Base-by-base conservation (phyloP, 2,888 invertebrate species). In the Drosophila dives region DNA sequence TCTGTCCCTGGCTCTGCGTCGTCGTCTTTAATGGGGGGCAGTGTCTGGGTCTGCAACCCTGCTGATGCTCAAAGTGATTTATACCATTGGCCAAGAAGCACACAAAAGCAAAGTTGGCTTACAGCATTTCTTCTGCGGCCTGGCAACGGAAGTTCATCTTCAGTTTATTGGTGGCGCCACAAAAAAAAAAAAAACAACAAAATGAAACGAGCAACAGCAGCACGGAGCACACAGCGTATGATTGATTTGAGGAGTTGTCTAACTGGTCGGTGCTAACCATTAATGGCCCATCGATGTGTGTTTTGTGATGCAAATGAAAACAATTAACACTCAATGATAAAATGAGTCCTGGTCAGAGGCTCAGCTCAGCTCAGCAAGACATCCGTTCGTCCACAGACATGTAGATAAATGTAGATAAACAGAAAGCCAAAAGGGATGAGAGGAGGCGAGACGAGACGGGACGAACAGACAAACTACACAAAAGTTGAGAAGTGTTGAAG, bases 401-500 rank as follows among this genome's bases (percentile, higher is more conserved):
- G 69, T 64, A 59, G 66, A 72, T 67, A 49, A 48, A 33, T 38
- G 66, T 48, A 36, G 53, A 65, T 64, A 71, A 56, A 67, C 50
- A 61, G 54, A 51, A 38, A 51, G 29, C 56, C 23, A 49, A 50
- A 45, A 32, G 38, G 55, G 55, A 55, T 55, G n/a, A 42, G n/a
- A 33, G 10, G 59, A 23, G 34, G 26, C 23, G n/a, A 45, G 55
- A 23, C 23, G n/a, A 45, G 55, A 23, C 23, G 23, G 23, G 23
- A 23, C 53, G 51, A 68, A 61, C 71, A 72, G 83, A 77, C 68
- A 74, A 87, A 81, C 83, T 87, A 85, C 68, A 73, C 71, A 81
- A 76, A 86, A 86, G 86, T 86, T 86, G 77, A 75, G 80, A 90
- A 90, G 89, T 90, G 86, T 90, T 88, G 81, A 88, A 85, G 80